Base-by-base conservation (phyloP, 2,113 vertebrate species). In the Stegostoma tigrinum region DNA sequence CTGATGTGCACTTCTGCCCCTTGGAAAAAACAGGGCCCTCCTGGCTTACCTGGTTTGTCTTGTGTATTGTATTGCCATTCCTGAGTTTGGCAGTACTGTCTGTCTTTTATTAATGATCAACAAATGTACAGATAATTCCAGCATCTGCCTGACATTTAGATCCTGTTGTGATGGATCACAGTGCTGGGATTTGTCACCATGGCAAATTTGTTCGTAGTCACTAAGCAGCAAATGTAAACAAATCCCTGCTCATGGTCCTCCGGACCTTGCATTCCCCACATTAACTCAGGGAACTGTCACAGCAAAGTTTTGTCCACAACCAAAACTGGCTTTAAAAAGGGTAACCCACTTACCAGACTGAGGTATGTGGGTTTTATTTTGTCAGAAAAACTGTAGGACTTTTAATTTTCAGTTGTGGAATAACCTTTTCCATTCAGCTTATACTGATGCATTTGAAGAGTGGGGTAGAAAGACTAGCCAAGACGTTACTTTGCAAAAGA, bases 111-210 rank as follows among this genome's bases (percentile, higher is more conserved):
- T 93, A 93, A 93, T 38, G 30, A 38, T 93, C 61, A 93, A 38
- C 89, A 91, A 61, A 91, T 64, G 89, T 66, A 61, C 61, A 67
- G 61, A 93, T 93, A 93, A 45, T 66, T 93, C 34, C 89, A 38
- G 34, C 30, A 91, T 38, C 52, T 34, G 89, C 24, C 64, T 91
- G 89, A 93, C 61, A n/a, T 93, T 91, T 66, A 38, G n/a, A 66
- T 93, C n/a, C 61, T 93, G 89, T 66, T 21, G n/a, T 93, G 87
- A n/a, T 91, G 89, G 55, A 91, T 91, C 89, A 91, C 30, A 17
- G 55, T 66, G 61, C n/a, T 93, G 61, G 17, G 80, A 45, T 38
- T 42, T 83, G 89, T 93, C 89, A 67, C 89, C 34, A 14, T 90
- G 61, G 89, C 55, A 66, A n/a, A 66, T 93, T 38, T n/a, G 34